phyloP scores from a whole-genome alignment of 2,797 vertebrate genomes.

The Adrianichthys oophorus region DNA sequence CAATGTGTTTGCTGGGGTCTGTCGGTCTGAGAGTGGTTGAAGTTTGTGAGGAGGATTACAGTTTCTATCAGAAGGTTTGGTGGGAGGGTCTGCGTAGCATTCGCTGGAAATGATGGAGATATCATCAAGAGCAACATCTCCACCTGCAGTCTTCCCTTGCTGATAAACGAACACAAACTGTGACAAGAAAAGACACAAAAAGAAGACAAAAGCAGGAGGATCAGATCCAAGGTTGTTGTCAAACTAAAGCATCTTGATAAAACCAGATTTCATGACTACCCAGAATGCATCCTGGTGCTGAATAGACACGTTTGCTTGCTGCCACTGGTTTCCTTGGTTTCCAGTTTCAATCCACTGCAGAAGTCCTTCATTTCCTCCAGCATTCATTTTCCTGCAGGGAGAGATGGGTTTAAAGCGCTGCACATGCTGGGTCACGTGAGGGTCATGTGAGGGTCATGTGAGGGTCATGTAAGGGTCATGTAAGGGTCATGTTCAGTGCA shows the following conservation, averaged over 20 bases:
- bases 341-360: slow-evolving; percentile 67
- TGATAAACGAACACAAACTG: slow-evolving; percentile 78
- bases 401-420: neutral
- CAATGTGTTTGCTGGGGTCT: too few relatives aligned
- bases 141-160: slow-evolving; percentile 50
- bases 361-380: slow-evolving; percentile 47
- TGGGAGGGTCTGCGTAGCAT: slow-evolving; percentile 53
- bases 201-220: neutral
- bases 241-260: neutral
- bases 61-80: slow-evolving; percentile 20
- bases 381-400: slow-evolving; percentile 53
- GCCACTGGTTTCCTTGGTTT: slow-evolving; percentile 70
- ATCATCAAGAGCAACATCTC: slow-evolving; percentile 77
- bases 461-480: neutral
- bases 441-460: neutral
- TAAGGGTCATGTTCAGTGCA: neutral
- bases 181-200: neutral
- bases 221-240: neutral
- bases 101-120: slow-evolving; percentile 42
- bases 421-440: neutral
- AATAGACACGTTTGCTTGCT: slow-evolving; percentile 43
- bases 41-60: slow-evolving; percentile 28
- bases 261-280: slow-evolving; percentile 56
- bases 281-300: slow-evolving; percentile 68
- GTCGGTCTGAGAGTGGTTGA: neutral